Evolutionary conservation across 92 coral and sea anemone genomes (phyloP), one percentile per base, ranked within the genome.

Genomic region (Actinostola sp.): DNA sequence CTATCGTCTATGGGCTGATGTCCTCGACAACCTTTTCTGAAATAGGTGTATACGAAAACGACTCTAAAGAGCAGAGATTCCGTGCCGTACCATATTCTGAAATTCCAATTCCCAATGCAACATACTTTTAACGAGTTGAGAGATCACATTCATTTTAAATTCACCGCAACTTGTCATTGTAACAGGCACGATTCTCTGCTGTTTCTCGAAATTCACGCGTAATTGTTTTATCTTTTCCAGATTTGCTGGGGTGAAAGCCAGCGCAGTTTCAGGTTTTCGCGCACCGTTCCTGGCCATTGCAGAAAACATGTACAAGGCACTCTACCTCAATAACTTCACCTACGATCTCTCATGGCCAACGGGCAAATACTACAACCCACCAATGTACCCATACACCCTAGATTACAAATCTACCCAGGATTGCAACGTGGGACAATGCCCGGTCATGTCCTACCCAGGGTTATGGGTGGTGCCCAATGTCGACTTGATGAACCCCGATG

Each of bases 261-360:
- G 12, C 10, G 61, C 77, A 31, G 81, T 84, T 39, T 25, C 43
- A n/a, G 89, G 89, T 1, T 84, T 84, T 29, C 85, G 89, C 0
- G 89, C 89, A 30, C 89, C 85, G 2, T 84, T 84, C 69, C 81
- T 84, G 3, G 88, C 73, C 66, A 73, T 86, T 45, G 78, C 96
- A 19, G 92, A 89, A 57, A 82, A 86, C 82, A 82, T 84, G 83
- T 89, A 77, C 84, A 78, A 78, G 30, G 77, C 84, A 5, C 62
- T 89, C 27, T 55, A 73, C 78, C 65, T 28, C 25, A 77, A 77
- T 75, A 75, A 82, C 31, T 86, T 86, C 54, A 79, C 86, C 0
- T 89, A 89, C 64, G 96, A 89, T 61, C 96, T 89, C 44, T 86
- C 92, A 6, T 89, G 96, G 96, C 92, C 92, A 21, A 73, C 86